Evolutionary conservation across 2,797 vertebrate species (phyloP).

Genomic region (Paguma larvata): DNA sequence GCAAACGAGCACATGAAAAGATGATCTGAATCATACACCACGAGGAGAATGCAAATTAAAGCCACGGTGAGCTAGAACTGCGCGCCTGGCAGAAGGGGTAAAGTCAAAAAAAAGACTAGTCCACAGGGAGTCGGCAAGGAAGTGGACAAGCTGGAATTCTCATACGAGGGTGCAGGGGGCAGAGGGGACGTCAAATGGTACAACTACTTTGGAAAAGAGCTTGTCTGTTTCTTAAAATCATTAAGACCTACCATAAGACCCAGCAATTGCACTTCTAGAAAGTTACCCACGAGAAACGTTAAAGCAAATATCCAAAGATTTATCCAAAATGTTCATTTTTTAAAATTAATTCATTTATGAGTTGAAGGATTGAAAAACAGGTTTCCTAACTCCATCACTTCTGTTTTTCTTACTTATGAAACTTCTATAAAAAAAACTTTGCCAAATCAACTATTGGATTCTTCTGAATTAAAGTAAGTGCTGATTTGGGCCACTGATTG

Average conservation of each 20-base stretch:
- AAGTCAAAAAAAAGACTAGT: neutral
- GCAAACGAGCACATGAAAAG: neutral
- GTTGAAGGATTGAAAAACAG: neutral
- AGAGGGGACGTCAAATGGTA: neutral
- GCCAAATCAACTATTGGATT: neutral
- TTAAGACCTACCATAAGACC: neutral
- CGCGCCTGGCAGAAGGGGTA: neutral
- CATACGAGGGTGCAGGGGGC: too few relatives aligned
- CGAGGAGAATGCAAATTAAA: neutral
- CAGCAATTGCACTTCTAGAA: neutral
- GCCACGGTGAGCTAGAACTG: neutral
- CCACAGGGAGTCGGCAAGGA: neutral
- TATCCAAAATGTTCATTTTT: neutral
- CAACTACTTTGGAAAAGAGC: neutral
- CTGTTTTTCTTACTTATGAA: neutral
- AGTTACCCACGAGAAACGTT: neutral
- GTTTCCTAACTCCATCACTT: neutral
- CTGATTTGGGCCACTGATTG: neutral
- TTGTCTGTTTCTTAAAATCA: neutral
- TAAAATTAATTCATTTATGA: neutral
- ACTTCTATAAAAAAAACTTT: neutral
- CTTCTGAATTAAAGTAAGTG: neutral
- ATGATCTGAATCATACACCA: neutral
- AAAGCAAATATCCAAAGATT: neutral
- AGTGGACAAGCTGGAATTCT: neutral